These are phyloP conservation scores for Vultur gryphus DNA, from an alignment of 2,797 vertebrate species.

Conservation along the genomic window DNA sequence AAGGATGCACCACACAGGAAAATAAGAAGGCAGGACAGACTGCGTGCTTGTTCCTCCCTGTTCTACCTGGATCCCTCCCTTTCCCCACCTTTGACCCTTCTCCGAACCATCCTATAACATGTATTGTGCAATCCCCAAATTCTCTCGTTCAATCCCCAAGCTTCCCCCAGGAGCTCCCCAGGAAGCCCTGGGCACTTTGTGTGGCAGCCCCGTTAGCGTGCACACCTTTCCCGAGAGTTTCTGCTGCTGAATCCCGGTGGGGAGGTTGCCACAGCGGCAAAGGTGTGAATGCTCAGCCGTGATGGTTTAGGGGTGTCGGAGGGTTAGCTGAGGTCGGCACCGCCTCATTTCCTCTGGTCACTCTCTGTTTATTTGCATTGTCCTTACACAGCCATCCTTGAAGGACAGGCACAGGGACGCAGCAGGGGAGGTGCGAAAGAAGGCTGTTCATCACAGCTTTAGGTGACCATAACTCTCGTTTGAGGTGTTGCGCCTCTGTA, in stretches of 20 bases:
- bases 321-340: not conserved
- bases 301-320: not conserved
- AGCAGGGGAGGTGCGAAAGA: not conserved
- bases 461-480: not conserved
- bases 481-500: not conserved
- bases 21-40: not conserved
- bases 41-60: not conserved
- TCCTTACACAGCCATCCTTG: not conserved
- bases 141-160: not conserved
- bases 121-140: not conserved
- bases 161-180: no score
- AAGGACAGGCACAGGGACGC: not conserved
- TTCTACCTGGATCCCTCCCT: not conserved
- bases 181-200: not conserved
- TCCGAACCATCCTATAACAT: not conserved
- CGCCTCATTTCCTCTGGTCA: not conserved
- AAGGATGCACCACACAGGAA: not conserved
- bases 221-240: not conserved
- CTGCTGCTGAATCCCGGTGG: not conserved
- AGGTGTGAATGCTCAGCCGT: not conserved
- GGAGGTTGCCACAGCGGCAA: not conserved
- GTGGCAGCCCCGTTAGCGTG: accelerated
- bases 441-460: not conserved
- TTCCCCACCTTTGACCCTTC: not conserved
- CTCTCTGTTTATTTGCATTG: not conserved